These are phyloP conservation scores for Epirrita christyi DNA, from an alignment of 2,888 invertebrate genomes.

Conservation along the genomic window DNA sequence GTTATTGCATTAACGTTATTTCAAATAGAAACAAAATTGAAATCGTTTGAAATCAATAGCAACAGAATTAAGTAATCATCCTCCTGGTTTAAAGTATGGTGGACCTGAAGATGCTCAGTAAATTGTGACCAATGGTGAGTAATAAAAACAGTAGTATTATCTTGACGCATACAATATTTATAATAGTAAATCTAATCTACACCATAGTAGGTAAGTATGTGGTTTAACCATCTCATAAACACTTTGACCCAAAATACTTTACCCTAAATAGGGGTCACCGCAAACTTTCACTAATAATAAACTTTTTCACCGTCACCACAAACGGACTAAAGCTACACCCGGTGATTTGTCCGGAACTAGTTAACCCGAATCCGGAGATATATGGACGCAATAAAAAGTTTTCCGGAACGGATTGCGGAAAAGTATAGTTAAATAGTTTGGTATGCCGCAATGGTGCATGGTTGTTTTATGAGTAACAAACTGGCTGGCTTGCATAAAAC, in stretches of 20 bases:
- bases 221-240: conserved; percentile 23
- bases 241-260: conserved; percentile 28
- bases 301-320: conserved; percentile 38
- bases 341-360: conserved; percentile 45
- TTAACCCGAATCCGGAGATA: conserved; percentile 37
- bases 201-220: conserved; percentile 3
- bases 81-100: too few species aligned
- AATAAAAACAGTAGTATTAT: too few species aligned
- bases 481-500: background rate
- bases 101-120: too few species aligned
- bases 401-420: conserved; percentile 26
- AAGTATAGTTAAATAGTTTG: conserved; percentile 23
- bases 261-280: conserved; percentile 25
- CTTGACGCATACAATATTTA: too few species aligned
- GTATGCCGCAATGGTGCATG: background rate
- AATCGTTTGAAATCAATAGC: too few species aligned
- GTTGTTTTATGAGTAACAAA: conserved; percentile 5
- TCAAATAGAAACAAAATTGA: too few species aligned
- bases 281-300: conserved; percentile 43
- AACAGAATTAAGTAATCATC: too few species aligned
- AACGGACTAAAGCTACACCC: conserved; percentile 30
- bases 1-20: too few species aligned
- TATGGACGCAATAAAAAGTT: conserved; percentile 38
- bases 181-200: too few species aligned
- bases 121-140: too few species aligned